These are phyloP conservation scores for Steromphala cineraria DNA, from an alignment of 2,888 invertebrate species.

Conservation along the genomic window DNA sequence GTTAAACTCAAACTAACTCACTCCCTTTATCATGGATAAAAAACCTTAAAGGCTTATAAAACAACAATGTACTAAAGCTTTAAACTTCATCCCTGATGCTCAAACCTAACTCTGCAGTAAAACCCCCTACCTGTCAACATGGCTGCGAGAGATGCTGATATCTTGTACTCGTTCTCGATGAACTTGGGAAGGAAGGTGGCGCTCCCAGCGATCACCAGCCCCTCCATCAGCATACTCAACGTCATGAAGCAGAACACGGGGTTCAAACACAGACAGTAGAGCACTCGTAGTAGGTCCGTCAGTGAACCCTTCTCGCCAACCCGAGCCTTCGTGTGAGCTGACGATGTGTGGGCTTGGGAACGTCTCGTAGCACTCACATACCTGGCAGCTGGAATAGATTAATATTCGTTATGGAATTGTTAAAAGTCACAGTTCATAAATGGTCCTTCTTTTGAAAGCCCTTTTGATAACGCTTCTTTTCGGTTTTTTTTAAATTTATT, in stretches of 20 bases:
- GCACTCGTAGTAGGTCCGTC: slow-evolving; percentile 36
- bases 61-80: no score
- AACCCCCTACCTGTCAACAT: slow-evolving; percentile 80
- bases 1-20: no score
- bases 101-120: no score
- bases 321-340: neutral
- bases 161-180: slow-evolving; percentile 84
- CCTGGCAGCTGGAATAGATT: neutral
- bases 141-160: slow-evolving; percentile 82
- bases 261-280: slow-evolving; percentile 54
- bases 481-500: no score
- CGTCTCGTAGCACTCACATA: slow-evolving; percentile 22
- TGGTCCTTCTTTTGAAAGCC: no score
- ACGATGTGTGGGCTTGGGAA: slow-evolving; percentile 24
- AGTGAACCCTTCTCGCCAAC: slow-evolving; percentile 12
- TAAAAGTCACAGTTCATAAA: no score
- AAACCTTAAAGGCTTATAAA: no score
- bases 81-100: no score
- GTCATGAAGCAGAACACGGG: slow-evolving; percentile 80
- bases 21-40: no score
- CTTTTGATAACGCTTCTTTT: no score
- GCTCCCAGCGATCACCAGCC: slow-evolving; percentile 77
- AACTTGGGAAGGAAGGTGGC: slow-evolving; percentile 86
- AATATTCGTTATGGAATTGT: neutral
- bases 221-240: slow-evolving; percentile 81